Evolutionary conservation across 37 sponge, comb jelly and placozoan genomes (phyloP).

Genomic region (Hexactinellida sp.): DNA sequence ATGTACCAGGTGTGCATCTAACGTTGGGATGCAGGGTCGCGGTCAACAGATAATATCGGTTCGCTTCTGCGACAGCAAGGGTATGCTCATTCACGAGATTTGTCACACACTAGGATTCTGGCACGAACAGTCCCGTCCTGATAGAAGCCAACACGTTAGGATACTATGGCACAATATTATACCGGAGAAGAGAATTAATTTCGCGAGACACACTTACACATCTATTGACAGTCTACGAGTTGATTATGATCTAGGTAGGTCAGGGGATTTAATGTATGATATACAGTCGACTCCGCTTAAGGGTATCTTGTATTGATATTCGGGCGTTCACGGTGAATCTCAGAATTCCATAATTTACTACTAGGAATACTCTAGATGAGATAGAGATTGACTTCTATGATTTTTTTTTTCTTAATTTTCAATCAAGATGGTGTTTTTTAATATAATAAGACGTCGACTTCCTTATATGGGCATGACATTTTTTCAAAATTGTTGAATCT

Average conservation of each 20-base stretch:
- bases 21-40: slow-evolving; percentile 36
- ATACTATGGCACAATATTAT: slow-evolving; percentile 43
- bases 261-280: no score
- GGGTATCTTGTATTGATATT: no score
- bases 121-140: slow-evolving; percentile 73
- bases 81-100: slow-evolving; percentile 56
- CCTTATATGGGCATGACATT: no score
- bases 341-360: no score
- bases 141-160: slow-evolving; percentile 43
- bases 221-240: slow-evolving; percentile 20
- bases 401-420: no score
- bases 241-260: slow-evolving; percentile 44
- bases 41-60: slow-evolving; percentile 33
- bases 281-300: no score
- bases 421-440: no score
- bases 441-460: no score
- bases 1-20: slow-evolving; percentile 36
- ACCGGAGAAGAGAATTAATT: slow-evolving; percentile 13
- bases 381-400: no score
- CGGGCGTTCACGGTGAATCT: no score
- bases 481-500: no score
- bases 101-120: slow-evolving; percentile 65
- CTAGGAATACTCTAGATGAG: no score
- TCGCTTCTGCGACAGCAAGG: slow-evolving; percentile 22
- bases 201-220: slow-evolving; percentile 9